These are phyloP conservation scores for Laticauda laticaudata DNA, from an alignment of 2,113 vertebrate species.

Conservation along the genomic window DNA sequence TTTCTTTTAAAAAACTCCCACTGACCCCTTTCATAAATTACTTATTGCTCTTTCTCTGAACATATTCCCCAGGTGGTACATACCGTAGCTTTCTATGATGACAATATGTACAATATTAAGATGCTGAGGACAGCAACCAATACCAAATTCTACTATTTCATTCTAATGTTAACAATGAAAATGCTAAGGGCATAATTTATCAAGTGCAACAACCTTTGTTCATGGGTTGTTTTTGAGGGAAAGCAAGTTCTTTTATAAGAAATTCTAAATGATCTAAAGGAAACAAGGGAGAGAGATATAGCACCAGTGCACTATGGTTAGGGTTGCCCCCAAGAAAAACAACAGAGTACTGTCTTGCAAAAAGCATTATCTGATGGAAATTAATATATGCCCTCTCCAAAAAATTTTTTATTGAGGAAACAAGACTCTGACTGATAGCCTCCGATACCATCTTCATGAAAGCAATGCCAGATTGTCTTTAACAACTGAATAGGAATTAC, in stretches of 20 bases:
- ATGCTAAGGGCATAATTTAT: not conserved
- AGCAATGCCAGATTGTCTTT: conserved; percentile 31
- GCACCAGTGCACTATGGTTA: not conserved
- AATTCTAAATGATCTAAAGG: not conserved
- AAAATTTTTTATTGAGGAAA: not conserved
- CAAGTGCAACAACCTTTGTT: not conserved
- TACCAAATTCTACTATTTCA: not conserved
- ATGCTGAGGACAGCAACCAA: not conserved
- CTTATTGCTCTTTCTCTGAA: not conserved
- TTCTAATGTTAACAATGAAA: not conserved
- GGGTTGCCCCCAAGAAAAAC: not conserved
- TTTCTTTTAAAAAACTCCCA: not conserved
- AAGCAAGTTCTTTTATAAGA: not conserved
- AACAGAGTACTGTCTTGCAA: not conserved
- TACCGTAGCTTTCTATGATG: not conserved
- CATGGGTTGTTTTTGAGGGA: not conserved
- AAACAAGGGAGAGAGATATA: not conserved
- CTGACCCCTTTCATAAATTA: not conserved
- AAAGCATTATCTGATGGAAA: not conserved
- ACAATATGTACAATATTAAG: not conserved
- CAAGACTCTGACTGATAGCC: not conserved
- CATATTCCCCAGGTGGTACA: not conserved
- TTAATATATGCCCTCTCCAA: not conserved
- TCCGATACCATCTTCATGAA: conserved; percentile 27
- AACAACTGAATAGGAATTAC: conserved; percentile 3